These are phyloP conservation scores for Drosophila fuyamai DNA, from an alignment of 1,140 invertebrate genomes.

Conservation along the genomic window DNA sequence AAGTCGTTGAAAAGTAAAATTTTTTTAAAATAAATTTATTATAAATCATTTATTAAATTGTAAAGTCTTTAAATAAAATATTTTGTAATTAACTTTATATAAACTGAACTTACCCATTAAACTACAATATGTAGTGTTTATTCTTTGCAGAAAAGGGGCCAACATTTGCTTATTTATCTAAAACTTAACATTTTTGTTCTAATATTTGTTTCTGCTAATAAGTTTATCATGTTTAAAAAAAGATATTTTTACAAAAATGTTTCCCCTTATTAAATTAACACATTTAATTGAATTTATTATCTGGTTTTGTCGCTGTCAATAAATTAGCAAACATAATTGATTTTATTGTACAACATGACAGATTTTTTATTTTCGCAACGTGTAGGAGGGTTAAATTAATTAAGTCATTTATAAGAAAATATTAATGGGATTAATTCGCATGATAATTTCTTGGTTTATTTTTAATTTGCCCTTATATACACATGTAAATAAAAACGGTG, in stretches of 20 bases:
- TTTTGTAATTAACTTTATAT: too few species aligned
- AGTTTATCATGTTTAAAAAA: neutral
- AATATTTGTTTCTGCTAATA: neutral
- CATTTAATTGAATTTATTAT: constrained; percentile 10
- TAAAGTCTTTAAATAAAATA: too few species aligned
- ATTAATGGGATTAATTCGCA: too few species aligned
- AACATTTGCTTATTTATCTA: too few species aligned
- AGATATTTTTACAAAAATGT: neutral
- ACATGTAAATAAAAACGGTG: constrained; percentile 1
- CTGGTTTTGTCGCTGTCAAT: neutral
- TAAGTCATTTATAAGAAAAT: too few species aligned
- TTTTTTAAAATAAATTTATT: too few species aligned
- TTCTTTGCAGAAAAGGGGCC: too few species aligned
- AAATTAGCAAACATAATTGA: constrained; percentile 10
- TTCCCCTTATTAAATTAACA: constrained; percentile 3
- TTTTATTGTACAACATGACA: neutral
- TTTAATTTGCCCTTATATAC: neutral
- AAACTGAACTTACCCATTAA: too few species aligned
- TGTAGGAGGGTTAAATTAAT: neutral
- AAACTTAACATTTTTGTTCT: neutral
- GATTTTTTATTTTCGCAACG: too few species aligned
- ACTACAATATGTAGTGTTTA: too few species aligned
- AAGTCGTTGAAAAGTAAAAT: too few species aligned
- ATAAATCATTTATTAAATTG: too few species aligned
- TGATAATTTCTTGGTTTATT: neutral